Conservation (phyloP, 2,888 invertebrate genomes). For the Cacoxenus indagator region DNA sequence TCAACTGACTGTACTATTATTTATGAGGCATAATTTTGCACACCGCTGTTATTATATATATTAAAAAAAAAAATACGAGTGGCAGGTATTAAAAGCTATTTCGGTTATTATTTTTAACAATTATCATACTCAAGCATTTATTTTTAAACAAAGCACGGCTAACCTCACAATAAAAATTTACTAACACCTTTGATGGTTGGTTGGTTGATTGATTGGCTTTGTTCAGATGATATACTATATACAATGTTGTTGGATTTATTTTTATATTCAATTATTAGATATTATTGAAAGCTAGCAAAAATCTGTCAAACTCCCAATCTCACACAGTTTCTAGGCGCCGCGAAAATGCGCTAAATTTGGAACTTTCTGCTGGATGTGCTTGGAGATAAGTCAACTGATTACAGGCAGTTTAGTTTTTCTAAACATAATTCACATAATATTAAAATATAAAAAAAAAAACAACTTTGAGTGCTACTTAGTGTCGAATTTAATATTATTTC, state of each 20-base stretch:
- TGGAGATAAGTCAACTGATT: constrained; percentile 5
- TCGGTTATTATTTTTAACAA: constrained; percentile 49
- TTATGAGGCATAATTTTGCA: constrained; percentile 32
- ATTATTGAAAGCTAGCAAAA: constrained; percentile 16
- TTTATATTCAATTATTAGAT: constrained; percentile 1
- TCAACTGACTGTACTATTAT: neutral
- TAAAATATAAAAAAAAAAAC: constrained; percentile 19
- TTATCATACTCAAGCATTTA: constrained; percentile 41
- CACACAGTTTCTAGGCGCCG: constrained; percentile 1
- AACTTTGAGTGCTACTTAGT: neutral
- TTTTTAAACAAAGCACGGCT: constrained; percentile 37
- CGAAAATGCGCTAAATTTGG: neutral
- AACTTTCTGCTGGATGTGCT: neutral
- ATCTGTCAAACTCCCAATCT: neutral
- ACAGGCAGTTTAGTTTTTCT: neutral
- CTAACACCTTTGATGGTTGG: too few relatives aligned
- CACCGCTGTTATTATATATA: constrained; percentile 27
- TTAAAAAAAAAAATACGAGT: constrained; percentile 17
- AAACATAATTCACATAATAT: constrained; percentile 23
- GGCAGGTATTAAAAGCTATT: constrained; percentile 23
- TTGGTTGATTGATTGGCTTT: too few relatives aligned
- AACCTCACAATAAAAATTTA: too few relatives aligned
- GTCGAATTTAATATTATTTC: constrained; percentile 8
- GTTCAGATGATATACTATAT: too few relatives aligned
- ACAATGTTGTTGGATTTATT: neutral